Evolutionary conservation across 2,797 vertebrate species (phyloP).

Genomic region (Coendou prehensilis): DNA sequence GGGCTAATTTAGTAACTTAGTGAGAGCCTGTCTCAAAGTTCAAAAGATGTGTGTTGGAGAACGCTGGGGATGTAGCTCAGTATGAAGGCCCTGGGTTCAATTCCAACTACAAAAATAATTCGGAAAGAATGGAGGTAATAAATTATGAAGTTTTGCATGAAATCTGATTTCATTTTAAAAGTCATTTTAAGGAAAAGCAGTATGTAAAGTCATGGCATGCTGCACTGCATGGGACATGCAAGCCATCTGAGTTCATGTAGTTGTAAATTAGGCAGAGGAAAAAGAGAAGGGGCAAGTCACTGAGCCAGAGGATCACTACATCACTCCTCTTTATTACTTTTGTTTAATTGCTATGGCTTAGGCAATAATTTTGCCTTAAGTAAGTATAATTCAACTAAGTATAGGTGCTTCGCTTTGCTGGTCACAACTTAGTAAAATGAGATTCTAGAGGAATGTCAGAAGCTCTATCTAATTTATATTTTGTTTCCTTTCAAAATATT

Average conservation of each 20-base stretch:
- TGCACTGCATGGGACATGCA: rapidly evolving
- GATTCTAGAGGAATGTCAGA: not conserved
- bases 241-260: not conserved
- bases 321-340: not conserved
- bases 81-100: not conserved
- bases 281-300: not conserved
- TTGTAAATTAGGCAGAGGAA: not conserved
- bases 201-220: no score
- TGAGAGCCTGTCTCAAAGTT: not conserved
- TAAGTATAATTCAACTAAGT: not conserved
- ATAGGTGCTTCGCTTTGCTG: not conserved
- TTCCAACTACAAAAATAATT: not conserved
- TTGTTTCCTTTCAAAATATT: not conserved
- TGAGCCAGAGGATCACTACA: not conserved
- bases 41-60: not conserved
- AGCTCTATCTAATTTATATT: not conserved
- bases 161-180: not conserved
- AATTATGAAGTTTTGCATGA: not conserved
- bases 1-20: not conserved
- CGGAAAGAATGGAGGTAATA: not conserved
- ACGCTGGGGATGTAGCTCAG: not conserved
- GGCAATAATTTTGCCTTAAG: not conserved
- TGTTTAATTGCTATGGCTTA: not conserved
- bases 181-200: not conserved
- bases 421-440: not conserved